Evolutionary conservation across 1,140 invertebrate genomes (phyloP).

Genomic region (Andricus grossulariae): DNA sequence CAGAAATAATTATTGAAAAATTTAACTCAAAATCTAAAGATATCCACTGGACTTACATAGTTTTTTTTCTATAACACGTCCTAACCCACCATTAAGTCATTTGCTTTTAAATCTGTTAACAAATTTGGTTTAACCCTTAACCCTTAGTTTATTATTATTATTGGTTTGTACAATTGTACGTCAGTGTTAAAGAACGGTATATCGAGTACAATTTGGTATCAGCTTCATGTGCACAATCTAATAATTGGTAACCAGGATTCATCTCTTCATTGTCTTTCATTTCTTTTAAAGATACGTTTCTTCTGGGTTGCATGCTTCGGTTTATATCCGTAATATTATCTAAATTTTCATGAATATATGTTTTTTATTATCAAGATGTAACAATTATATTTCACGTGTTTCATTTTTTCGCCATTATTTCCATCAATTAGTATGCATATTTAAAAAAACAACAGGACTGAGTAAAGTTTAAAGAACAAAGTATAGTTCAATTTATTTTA

Average conservation of each 20-base stretch:
- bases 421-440: no score
- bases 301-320: no score
- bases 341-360: no score
- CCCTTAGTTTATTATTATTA: not conserved
- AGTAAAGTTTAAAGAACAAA: no score
- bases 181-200: not conserved
- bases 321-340: no score
- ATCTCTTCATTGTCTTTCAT: no score
- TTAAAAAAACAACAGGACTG: no score
- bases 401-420: no score
- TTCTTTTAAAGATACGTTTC: no score
- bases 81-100: constrained; percentile 45
- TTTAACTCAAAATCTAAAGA: not conserved
- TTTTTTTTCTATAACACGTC: constrained; percentile 44
- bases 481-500: no score
- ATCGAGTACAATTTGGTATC: not conserved
- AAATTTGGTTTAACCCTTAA: constrained; percentile 15
- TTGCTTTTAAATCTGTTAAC: constrained; percentile 38
- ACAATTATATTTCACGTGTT: no score
- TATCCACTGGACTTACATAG: constrained; percentile 29
- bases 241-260: not conserved
- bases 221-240: not conserved
- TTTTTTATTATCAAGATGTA: no score
- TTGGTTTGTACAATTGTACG: not conserved
- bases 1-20: constrained; percentile 5